Percentiles rank a stretch among this genome's conserved stretches.
Evolutionary conservation across 2,113 vertebrate genomes (phyloP).

Genomic region (Indicator indicator): DNA sequence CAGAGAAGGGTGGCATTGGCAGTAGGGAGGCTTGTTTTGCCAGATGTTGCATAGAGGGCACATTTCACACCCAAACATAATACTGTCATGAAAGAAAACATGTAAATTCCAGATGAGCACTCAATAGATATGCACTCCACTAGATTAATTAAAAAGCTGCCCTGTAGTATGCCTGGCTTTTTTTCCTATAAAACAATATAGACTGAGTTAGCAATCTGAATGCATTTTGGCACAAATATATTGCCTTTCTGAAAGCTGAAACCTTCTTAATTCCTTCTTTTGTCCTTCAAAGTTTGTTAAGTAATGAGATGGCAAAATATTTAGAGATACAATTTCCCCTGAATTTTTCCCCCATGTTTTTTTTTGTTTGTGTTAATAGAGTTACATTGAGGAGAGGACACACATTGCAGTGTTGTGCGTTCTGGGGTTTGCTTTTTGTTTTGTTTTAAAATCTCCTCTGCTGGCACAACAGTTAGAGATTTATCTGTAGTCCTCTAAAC

Average conservation of each 20-base stretch:
- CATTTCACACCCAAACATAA: not conserved
- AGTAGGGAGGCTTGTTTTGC: not conserved
- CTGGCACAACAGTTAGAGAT: not conserved
- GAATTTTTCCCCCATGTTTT: too few relatives aligned
- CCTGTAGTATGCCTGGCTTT: not conserved
- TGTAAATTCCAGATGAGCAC: not conserved
- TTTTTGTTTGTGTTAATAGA: not conserved
- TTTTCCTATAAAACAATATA: not conserved
- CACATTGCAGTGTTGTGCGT: not conserved
- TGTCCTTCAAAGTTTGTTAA: not conserved
- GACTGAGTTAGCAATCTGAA: not conserved
- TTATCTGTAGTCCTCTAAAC: not conserved
- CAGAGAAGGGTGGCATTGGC: not conserved
- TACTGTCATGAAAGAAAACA: not conserved
- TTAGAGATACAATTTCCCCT: not conserved
- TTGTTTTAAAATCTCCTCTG: not conserved
- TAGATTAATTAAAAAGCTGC: not conserved
- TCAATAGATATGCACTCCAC: not conserved
- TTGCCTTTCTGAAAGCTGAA: not conserved
- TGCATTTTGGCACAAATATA: not conserved
- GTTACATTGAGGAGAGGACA: not conserved
- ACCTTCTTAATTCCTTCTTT: not conserved
- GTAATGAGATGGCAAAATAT: not conserved
- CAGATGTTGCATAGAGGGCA: not conserved
- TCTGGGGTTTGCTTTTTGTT: not conserved